A percentile compares a stretch with the other conserved stretches of the same genome.
phyloP scores from a whole-genome alignment of 2,797 vertebrate genomes.

The Smutsia gigantea region DNA sequence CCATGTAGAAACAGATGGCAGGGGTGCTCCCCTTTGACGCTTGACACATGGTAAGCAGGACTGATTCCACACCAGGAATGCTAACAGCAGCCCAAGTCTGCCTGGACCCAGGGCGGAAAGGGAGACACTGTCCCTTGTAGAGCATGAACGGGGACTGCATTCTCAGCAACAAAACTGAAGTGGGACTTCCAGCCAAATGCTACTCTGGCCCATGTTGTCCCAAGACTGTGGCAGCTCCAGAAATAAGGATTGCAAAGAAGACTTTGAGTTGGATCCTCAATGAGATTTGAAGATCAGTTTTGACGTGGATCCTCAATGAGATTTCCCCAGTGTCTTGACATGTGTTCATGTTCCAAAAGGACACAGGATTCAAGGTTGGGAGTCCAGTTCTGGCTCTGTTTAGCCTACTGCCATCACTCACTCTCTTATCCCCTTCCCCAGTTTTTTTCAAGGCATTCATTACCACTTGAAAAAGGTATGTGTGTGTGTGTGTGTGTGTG shows the following conservation, averaged over 20 bases:
- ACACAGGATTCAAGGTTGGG: not conserved
- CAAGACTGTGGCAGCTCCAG: not conserved
- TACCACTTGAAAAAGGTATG: not conserved
- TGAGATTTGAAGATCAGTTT: not conserved
- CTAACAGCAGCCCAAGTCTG: too few species aligned
- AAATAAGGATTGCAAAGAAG: not conserved
- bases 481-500: not conserved
- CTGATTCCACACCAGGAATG: not conserved
- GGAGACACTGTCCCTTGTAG: not conserved
- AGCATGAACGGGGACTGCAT: not conserved
- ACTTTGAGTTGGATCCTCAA: not conserved
- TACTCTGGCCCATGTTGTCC: not conserved
- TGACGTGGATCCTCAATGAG: not conserved
- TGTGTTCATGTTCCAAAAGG: not conserved
- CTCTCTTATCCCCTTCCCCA: too few species aligned
- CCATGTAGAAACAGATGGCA: not conserved
- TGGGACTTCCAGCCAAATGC: not conserved
- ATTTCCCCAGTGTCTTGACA: not conserved
- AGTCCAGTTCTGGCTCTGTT: not conserved
- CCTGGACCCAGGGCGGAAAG: not conserved
- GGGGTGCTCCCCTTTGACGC: not conserved
- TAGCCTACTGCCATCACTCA: not conserved
- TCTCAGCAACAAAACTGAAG: not conserved
- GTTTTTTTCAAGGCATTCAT: not conserved
- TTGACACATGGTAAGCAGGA: not conserved